phyloP scores from a whole-genome alignment of 2,797 vertebrate species.

The Fistularia commersonii region DNA sequence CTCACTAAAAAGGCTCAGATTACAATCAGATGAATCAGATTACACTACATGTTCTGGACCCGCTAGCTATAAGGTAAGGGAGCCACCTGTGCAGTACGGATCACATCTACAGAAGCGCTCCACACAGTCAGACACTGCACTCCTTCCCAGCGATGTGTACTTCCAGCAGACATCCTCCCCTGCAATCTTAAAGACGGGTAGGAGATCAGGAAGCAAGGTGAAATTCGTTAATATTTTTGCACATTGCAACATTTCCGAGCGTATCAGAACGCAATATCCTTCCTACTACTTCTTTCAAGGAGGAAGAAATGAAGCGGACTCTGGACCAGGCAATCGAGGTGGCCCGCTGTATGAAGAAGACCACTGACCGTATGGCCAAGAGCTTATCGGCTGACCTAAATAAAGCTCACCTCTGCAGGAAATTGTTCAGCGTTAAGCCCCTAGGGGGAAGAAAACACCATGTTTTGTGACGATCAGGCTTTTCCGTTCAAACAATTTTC shows the following conservation, averaged over 20 bases:
- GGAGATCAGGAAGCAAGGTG: slow-evolving; percentile 53
- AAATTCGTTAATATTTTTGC: slow-evolving; percentile 1
- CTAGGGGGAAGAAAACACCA: slow-evolving; percentile 45
- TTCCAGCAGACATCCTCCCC: slow-evolving; percentile 54
- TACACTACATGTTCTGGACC: not conserved
- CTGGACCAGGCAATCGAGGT: slow-evolving; percentile 85
- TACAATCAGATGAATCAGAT: not conserved
- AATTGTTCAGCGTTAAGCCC: slow-evolving; percentile 33
- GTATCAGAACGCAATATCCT: not conserved
- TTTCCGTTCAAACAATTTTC: not conserved
- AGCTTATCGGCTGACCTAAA: slow-evolving; percentile 81
- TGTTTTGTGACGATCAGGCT: slow-evolving; percentile 11
- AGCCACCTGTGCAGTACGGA: slow-evolving; percentile 31
- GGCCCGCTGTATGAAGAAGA: slow-evolving; percentile 83
- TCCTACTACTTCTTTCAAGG: slow-evolving; percentile 58
- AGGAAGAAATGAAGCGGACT: slow-evolving; percentile 74
- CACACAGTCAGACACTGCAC: slow-evolving; percentile 74
- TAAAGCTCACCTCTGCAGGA: slow-evolving; percentile 68
- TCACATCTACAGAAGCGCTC: slow-evolving; percentile 46
- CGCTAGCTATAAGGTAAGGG: slow-evolving; percentile 68
- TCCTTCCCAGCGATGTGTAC: slow-evolving; percentile 69
- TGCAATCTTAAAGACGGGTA: slow-evolving; percentile 24
- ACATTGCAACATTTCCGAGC: not conserved
- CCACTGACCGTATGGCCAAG: slow-evolving; percentile 84
- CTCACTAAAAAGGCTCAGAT: not conserved